Conservation (phyloP, 2,797 vertebrate genomes). For the Sebastiscus albofasciatus region DNA sequence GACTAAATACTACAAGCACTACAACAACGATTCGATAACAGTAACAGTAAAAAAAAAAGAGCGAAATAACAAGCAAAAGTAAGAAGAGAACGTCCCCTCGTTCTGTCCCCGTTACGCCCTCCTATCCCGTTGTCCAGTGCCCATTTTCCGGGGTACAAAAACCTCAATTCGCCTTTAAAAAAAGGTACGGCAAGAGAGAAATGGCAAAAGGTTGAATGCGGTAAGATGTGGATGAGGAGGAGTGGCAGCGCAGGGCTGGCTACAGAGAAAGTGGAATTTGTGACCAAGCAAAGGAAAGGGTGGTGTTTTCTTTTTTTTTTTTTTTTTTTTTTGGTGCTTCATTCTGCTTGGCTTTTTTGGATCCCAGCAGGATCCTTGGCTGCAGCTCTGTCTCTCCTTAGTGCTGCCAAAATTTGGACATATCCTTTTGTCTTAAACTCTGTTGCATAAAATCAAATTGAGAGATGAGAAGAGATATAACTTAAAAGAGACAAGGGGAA, state of each 20-base stretch:
- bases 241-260: conserved; percentile 83
- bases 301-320: conserved; percentile 82
- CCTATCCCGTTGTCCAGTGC: conserved; percentile 76
- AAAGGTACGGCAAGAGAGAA: conserved; percentile 83
- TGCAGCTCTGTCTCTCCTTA: conserved; percentile 87
- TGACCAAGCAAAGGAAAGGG: conserved; percentile 88
- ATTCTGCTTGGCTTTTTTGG: conserved; percentile 86
- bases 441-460: conserved; percentile 77
- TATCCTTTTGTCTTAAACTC: conserved; percentile 84
- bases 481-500: conserved; percentile 57
- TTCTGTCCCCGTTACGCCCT: conserved; percentile 71
- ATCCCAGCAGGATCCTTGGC: conserved; percentile 92
- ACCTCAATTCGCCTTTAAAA: conserved; percentile 76
- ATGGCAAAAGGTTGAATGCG: conserved; percentile 86
- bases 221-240: conserved; percentile 85
- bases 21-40: conserved; percentile 49
- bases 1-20: conserved; percentile 66
- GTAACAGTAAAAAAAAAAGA: conserved; percentile 41
- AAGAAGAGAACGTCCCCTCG: conserved; percentile 70
- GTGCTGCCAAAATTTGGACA: conserved; percentile 88
- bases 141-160: conserved; percentile 80
- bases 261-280: conserved; percentile 88
- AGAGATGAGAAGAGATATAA: conserved; percentile 71
- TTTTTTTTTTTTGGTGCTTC: conserved; percentile 81
- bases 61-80: conserved; percentile 69